phyloP scores from a whole-genome alignment of 2,888 invertebrate genomes.

The Melikaiella ostensackeni region DNA sequence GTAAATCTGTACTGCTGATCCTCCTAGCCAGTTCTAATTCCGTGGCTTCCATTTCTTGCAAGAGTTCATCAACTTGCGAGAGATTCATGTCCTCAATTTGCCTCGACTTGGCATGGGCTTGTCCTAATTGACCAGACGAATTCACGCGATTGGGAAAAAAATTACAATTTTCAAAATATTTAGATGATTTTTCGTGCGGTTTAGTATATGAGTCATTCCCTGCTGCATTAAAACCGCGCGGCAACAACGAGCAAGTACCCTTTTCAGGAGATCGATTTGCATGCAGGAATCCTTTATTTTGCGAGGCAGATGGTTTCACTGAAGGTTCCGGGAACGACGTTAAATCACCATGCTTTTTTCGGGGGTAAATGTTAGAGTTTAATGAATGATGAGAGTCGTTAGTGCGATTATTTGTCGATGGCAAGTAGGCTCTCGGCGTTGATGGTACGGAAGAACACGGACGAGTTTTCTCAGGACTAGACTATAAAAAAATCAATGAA shows the following conservation, averaged over 20 bases:
- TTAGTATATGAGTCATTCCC: conserved; percentile 54
- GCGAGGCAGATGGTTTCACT: conserved; percentile 49
- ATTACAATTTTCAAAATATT: conserved; percentile 59
- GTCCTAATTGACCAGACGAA: conserved; percentile 59
- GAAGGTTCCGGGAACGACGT: conserved; percentile 57
- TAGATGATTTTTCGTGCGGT: conserved; percentile 45
- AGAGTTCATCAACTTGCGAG: conserved; percentile 75
- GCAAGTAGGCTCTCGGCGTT: conserved; percentile 62
- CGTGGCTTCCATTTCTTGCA: conserved; percentile 76
- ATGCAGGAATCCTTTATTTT: conserved; percentile 61
- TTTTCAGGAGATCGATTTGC: conserved; percentile 53
- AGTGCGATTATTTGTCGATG: conserved; percentile 48
- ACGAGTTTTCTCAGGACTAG: conserved; percentile 64
- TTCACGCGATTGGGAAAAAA: conserved; percentile 59
- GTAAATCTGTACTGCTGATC: conserved; percentile 12
- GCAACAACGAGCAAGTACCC: conserved; percentile 41
- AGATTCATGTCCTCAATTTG: conserved; percentile 70
- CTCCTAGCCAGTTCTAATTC: conserved; percentile 72
- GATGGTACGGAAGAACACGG: conserved; percentile 68
- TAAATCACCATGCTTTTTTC: conserved; percentile 64
- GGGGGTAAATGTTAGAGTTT: conserved; percentile 54
- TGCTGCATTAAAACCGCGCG: conserved; percentile 49
- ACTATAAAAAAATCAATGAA: conserved; percentile 51
- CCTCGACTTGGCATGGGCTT: conserved; percentile 55
- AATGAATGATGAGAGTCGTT: conserved; percentile 55